Evolutionary conservation across 2,888 invertebrate species (phyloP).

Genomic region (Leptopilina drosophilae): DNA sequence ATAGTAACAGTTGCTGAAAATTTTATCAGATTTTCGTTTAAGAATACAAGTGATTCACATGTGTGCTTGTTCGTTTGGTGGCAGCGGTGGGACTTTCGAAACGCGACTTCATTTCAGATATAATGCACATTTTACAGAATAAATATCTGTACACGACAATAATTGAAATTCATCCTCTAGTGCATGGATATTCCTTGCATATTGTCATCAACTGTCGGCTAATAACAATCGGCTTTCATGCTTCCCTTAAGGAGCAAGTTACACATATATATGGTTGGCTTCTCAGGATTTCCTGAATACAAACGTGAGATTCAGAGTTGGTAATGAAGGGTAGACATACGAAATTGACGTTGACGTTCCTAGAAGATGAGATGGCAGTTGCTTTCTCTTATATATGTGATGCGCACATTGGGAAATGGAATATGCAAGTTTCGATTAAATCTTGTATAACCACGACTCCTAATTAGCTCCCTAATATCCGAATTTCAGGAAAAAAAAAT

Average conservation of each 20-base stretch:
- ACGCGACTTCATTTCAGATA: too few relatives aligned
- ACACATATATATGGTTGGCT: neutral
- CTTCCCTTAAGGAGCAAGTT: neutral
- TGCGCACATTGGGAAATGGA: constrained; percentile 16
- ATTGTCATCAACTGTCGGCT: constrained; percentile 11
- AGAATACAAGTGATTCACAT: too few relatives aligned
- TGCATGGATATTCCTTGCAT: neutral
- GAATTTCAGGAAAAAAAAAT: too few relatives aligned
- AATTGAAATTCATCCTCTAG: neutral
- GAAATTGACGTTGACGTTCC: constrained; percentile 24
- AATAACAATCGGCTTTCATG: constrained; percentile 26
- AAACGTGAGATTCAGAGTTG: neutral
- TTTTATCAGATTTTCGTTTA: too few relatives aligned
- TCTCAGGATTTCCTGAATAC: constrained; percentile 18
- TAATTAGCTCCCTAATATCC: too few relatives aligned
- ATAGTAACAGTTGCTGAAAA: too few relatives aligned
- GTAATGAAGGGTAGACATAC: constrained; percentile 23
- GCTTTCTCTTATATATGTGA: constrained; percentile 5
- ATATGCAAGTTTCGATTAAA: neutral
- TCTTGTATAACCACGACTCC: neutral
- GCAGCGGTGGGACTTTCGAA: too few relatives aligned
- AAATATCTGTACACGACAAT: neutral
- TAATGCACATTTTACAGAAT: too few relatives aligned
- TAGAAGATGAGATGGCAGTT: constrained; percentile 4
- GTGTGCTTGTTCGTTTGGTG: too few relatives aligned